Evolutionary conservation across 2,888 invertebrate genomes (phyloP).

Genomic region (Diplolepis rosae): DNA sequence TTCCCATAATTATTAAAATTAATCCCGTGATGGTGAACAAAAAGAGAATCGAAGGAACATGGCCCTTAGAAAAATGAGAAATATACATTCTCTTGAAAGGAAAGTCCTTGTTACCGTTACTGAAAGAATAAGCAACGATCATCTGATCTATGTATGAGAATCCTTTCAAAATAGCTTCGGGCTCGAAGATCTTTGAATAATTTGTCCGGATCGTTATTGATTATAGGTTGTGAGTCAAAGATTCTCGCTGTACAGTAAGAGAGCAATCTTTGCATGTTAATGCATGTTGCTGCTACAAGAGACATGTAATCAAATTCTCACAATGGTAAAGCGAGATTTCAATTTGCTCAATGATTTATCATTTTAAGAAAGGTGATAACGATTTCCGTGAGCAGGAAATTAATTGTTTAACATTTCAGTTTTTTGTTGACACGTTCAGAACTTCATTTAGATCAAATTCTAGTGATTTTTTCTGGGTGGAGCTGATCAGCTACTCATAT

Average conservation of each 20-base stretch:
- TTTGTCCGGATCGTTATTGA: conserved; percentile 28
- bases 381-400: neutral
- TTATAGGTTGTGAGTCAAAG: conserved; percentile 16
- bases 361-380: neutral
- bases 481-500: neutral
- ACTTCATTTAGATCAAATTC: neutral
- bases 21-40: neutral
- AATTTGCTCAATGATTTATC: conserved; percentile 6
- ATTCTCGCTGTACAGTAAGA: conserved; percentile 5
- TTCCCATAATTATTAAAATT: neutral
- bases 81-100: neutral
- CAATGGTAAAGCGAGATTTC: neutral
- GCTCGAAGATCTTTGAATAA: conserved; percentile 19
- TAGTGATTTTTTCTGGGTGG: neutral
- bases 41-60: neutral
- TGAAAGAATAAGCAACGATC: neutral
- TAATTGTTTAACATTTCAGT: neutral
- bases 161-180: conserved; percentile 7
- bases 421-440: neutral
- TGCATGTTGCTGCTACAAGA: neutral
- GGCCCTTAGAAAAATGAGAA: neutral
- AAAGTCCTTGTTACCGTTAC: neutral
- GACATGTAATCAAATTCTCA: conserved; percentile 18
- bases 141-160: conserved; percentile 13
- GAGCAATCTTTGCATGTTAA: conserved; percentile 10